phyloP scores from a whole-genome alignment of 1,140 invertebrate species.

The Bemisia tabaci region DNA sequence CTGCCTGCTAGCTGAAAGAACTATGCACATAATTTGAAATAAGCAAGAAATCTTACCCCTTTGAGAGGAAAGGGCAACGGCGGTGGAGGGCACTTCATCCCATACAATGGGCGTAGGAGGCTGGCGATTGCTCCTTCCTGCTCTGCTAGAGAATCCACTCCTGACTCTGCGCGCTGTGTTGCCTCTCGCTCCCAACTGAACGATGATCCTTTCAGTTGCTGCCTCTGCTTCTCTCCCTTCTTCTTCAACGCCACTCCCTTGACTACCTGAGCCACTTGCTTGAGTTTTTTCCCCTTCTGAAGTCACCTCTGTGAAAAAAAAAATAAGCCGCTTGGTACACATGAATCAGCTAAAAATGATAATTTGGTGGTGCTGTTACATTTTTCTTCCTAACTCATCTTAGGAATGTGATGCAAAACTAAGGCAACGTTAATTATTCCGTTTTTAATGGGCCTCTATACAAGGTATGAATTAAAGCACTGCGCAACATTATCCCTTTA shows the following conservation, averaged over 20 bases:
- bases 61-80: background rate
- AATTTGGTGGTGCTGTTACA: too few species aligned
- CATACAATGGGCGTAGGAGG: background rate
- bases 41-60: background rate
- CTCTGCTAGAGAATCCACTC: background rate
- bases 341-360: too few species aligned
- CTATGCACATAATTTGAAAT: too few species aligned
- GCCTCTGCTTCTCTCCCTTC: background rate
- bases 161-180: background rate
- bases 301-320: background rate
- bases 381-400: too few species aligned
- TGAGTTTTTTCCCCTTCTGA: background rate
- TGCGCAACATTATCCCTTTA: too few species aligned
- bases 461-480: too few species aligned
- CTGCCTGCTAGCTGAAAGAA: too few species aligned
- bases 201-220: background rate
- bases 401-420: too few species aligned
- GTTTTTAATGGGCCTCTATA: too few species aligned
- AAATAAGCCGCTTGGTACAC: too few species aligned
- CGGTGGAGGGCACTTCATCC: background rate
- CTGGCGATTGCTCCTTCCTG: background rate
- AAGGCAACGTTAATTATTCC: too few species aligned
- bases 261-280: background rate
- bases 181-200: background rate
- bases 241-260: background rate